phyloP scores from a whole-genome alignment of 2,113 vertebrate genomes.

The Malaclemys terrapin region DNA sequence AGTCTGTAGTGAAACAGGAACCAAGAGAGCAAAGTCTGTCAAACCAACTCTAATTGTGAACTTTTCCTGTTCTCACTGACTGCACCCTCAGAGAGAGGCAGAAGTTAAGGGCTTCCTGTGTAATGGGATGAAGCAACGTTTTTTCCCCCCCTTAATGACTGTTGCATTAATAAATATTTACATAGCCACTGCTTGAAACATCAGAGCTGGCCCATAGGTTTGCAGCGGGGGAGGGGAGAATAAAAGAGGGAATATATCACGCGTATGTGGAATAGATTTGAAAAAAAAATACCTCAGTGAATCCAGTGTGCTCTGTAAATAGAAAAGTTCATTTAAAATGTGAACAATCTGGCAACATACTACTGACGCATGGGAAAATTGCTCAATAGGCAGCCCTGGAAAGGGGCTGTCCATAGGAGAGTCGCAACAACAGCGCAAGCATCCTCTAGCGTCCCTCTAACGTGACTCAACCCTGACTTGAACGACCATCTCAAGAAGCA shows the following conservation, averaged over 20 bases:
- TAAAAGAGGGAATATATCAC: neutral
- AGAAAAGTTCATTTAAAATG: neutral
- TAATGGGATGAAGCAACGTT: constrained; percentile 71
- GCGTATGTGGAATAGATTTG: neutral
- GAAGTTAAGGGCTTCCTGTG: constrained; percentile 66
- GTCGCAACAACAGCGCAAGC: neutral
- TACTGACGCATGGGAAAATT: neutral
- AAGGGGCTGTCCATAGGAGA: neutral
- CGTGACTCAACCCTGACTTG: neutral
- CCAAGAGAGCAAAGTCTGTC: constrained; percentile 1
- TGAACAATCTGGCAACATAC: neutral
- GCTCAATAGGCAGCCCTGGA: neutral
- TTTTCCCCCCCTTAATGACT: constrained; percentile 58
- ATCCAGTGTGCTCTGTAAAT: neutral
- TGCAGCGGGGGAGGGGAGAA: neutral
- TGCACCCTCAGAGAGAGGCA: constrained; percentile 61
- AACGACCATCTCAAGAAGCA: neutral
- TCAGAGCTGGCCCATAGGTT: neutral
- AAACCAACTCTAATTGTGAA: constrained; percentile 30
- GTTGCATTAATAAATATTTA: constrained; percentile 80
- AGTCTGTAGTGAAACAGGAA: constrained; percentile 63
- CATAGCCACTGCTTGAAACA: constrained; percentile 54
- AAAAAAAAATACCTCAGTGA: neutral
- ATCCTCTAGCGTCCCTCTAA: neutral
- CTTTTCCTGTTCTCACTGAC: constrained; percentile 44